Evolutionary conservation across 2,113 vertebrate genomes (phyloP).

Genomic region (Perognathus longimembris): DNA sequence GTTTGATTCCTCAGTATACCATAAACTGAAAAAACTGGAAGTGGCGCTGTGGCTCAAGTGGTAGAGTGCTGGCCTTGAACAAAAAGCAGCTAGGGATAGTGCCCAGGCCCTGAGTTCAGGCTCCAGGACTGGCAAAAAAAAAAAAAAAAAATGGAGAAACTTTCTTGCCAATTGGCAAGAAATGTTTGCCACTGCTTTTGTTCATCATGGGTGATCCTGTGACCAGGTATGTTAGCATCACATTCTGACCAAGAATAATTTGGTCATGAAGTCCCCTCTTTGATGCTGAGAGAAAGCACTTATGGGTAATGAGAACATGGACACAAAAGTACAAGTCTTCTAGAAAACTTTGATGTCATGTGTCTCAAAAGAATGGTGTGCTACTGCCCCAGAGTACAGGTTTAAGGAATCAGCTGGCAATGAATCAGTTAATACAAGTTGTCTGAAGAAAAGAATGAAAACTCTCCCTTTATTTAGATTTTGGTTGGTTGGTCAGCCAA

Average conservation of each 20-base stretch:
- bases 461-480: constrained; percentile 35
- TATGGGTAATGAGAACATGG: neutral
- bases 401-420: neutral
- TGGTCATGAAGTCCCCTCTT: neutral
- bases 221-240: neutral
- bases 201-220: neutral
- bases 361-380: neutral
- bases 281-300: neutral
- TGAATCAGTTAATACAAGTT: neutral
- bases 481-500: neutral
- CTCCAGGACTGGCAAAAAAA: too few species aligned
- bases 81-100: too few species aligned
- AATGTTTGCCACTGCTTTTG: neutral
- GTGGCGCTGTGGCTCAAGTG: too few species aligned
- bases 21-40: too few species aligned
- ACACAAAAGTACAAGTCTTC: neutral
- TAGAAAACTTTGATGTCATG: neutral
- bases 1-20: too few species aligned
- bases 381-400: neutral
- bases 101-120: too few species aligned
- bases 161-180: neutral
- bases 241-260: constrained; percentile 4
- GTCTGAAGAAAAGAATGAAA: constrained; percentile 27
- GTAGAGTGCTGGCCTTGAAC: too few species aligned
- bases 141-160: neutral